phyloP scores from a whole-genome alignment of 2,797 vertebrate genomes.

The Danionella dracula region DNA sequence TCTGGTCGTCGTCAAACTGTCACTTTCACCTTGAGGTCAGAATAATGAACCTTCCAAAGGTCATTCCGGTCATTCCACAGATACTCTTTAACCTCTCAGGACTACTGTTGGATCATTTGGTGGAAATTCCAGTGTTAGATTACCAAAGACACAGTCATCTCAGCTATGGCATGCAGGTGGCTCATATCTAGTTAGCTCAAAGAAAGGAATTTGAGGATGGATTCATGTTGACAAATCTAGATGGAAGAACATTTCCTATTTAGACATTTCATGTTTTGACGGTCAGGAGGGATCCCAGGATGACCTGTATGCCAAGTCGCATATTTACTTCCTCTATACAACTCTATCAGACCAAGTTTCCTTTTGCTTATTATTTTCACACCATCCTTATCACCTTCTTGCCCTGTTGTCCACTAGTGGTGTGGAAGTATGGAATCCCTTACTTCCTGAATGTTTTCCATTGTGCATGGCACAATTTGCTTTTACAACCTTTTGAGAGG shows the following conservation, averaged over 20 bases:
- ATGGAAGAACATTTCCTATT: not conserved
- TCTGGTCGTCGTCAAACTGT: not conserved
- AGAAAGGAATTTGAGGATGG: not conserved
- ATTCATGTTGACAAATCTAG: conserved; percentile 7
- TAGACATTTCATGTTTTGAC: not conserved
- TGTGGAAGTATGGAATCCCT: not conserved
- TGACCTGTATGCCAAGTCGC: not conserved
- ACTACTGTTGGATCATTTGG: not conserved
- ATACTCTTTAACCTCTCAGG: not conserved
- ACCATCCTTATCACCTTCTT: not conserved
- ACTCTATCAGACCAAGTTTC: not conserved
- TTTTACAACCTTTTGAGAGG: conserved; percentile 1
- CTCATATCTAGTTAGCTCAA: not conserved
- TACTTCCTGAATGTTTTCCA: conserved; percentile 9
- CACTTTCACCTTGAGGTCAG: not conserved
- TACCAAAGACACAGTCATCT: not conserved
- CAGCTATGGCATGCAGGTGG: not conserved
- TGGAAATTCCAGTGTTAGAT: conserved; percentile 4
- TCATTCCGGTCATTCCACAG: not conserved
- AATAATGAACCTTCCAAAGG: not conserved
- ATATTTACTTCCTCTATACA: not conserved
- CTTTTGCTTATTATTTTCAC: conserved; percentile 14
- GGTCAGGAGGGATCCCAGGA: not conserved
- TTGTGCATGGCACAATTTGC: conserved; percentile 21
- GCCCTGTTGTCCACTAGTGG: not conserved